Base-by-base conservation (phyloP, 1,140 invertebrate genomes). In the Zaprionus taronus region DNA sequence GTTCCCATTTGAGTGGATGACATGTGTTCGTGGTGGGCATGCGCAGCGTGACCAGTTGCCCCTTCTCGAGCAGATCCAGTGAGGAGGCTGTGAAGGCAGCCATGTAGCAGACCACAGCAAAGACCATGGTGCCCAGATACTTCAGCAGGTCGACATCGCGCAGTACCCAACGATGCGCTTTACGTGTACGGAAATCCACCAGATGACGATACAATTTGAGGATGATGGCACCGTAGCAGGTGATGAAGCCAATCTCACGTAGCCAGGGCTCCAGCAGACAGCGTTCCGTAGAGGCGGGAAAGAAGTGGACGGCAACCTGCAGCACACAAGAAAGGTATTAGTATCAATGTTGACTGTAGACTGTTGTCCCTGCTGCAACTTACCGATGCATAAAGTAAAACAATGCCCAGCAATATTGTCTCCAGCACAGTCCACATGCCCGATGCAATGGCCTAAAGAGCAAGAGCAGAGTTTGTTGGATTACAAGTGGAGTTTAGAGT, bases 341-440 rank as follows among this genome's bases (percentile, higher is more conserved):
- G 17, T n/a, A 31, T 4, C 34, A 20, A 58, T n/a, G 20, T 22
- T 22, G 22, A 14, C 14, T 55, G 1, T 20, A 26, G 4, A 5
- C 5, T 31, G 1, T 28, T 31, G 1, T 28, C 28, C 7, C 0
- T 11, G 28, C 17, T 11, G 2, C 12, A 12, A 94, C 96, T 95
- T 94, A 98, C 97, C 87, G 97, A 97, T 72, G 95, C 94, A 93
- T 98, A 98, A 78, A 98, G 95, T 78, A 98, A 94, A 80, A 97
- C 94, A 75, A 97, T 96, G 81, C 97, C 97, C 22, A 98, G 86
- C 55, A 98, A 93, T 71, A 98, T 96, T 34, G 96, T 96, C 94
- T 98, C 97, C 87, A 98, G 93, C 66, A 98, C 95, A 36, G 97
- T 96, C 97, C 97, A 98, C 95, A 97, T 97, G 67, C 96, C 96